Evolutionary conservation across 2,797 vertebrate species (phyloP).

Genomic region (Echiichthys vipera): DNA sequence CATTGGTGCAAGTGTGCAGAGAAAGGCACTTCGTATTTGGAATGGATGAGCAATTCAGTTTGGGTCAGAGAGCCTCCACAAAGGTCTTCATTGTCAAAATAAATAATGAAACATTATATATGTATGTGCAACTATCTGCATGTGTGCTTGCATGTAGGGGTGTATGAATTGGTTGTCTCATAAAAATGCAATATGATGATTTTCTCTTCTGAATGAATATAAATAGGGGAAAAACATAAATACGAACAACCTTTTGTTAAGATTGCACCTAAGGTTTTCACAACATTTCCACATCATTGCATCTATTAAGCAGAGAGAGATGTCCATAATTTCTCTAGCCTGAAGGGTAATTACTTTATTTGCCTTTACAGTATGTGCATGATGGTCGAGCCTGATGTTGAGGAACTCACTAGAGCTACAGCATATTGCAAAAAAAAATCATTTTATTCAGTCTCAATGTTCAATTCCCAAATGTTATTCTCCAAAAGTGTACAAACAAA

Average conservation of each 20-base stretch:
- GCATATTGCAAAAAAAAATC: not conserved
- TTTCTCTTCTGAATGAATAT: constrained; percentile 29
- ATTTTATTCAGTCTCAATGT: not conserved
- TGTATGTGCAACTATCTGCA: constrained; percentile 21
- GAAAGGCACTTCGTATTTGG: constrained; percentile 13
- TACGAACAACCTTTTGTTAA: constrained; percentile 7
- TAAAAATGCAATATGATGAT: constrained; percentile 28
- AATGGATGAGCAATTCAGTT: constrained; percentile 26
- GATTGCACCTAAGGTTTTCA: constrained; percentile 19
- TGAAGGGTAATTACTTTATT: constrained; percentile 33
- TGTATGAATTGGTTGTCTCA: constrained; percentile 10
- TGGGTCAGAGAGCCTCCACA: constrained; percentile 22
- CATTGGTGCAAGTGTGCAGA: constrained; percentile 25
- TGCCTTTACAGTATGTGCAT: constrained; percentile 1
- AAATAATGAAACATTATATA: constrained; percentile 46
- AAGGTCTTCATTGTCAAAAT: constrained; percentile 49
- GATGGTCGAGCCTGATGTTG: constrained; percentile 12
- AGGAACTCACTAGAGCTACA: constrained; percentile 14
- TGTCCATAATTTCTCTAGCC: constrained; percentile 29
- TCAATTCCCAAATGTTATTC: not conserved
- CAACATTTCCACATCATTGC: constrained; percentile 21
- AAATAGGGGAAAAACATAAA: constrained; percentile 33
- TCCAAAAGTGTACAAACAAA: not conserved
- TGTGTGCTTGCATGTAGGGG: not conserved
- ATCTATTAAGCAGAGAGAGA: constrained; percentile 27